Base-by-base conservation (phyloP, 2,797 vertebrate species). In the Bryconaethiops microstoma region DNA sequence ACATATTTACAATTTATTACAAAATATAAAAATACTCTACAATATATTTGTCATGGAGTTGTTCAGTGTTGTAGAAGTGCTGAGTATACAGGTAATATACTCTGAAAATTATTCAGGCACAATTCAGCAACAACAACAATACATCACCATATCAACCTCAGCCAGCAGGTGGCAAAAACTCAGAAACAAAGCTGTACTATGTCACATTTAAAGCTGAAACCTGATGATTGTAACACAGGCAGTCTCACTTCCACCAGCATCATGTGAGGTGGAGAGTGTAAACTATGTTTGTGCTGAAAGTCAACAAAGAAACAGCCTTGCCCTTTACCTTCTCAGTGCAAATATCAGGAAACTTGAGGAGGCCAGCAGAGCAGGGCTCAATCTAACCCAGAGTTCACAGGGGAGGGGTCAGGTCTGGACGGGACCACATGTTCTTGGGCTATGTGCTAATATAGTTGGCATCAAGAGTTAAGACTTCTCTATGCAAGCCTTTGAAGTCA, bases 401-500 rank as follows among this genome's bases (percentile, higher is more conserved):
- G n/a, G 62, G 35, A 77, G 74, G 74, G 29, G 40, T 73, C 42
- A 48, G 19, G 16, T 76, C 13, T 48, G 55, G n/a, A 39, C 48
- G 23, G 54, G 23, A 40, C 67, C 45, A 7, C 19, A 55, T 29
- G 23, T 29, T 63, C 54, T 54, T 54, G 62, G 55, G 29, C 79
- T 17, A 4, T 74, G 86, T 16, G 84, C 81, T 87, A 88, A 92
- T 91, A 88, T 87, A 85, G 73, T 67, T 87, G 76, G 84, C 25
- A 82, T 84, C 83, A 78, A 83, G 76, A 45, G 74, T 84, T 72
- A 84, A 79, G 76, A 80, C 67, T 79, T n/a, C 62, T 81, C 71
- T 65, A 59, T 67, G 69, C 76, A 21, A 23, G 48, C 68, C 83
- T 85, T 59, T 77, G 73, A 87, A 84, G 82, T 73, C 72, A 52